phyloP scores from a whole-genome alignment of 1,140 invertebrate species.

The Drosophila ogumai region DNA sequence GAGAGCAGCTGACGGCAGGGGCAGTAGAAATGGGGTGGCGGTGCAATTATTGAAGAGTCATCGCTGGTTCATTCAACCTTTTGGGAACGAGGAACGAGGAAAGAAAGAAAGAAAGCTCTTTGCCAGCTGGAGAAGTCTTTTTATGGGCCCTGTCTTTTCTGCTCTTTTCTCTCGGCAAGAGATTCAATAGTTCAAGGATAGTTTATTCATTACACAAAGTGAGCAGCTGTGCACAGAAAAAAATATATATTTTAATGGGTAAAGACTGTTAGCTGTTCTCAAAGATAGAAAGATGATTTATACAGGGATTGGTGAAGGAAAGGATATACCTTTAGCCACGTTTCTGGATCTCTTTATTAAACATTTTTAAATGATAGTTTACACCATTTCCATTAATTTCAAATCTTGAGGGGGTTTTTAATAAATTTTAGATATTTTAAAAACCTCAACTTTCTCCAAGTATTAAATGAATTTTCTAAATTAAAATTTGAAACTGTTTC shows the following conservation, averaged over 20 bases:
- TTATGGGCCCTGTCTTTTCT: slow-evolving; percentile 11
- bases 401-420: too few species aligned
- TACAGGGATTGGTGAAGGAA: too few species aligned
- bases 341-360: too few species aligned
- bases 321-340: too few species aligned
- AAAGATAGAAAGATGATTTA: background rate
- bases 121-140: slow-evolving; percentile 26
- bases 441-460: too few species aligned
- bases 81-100: slow-evolving; percentile 18
- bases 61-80: slow-evolving; percentile 61
- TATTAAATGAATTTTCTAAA: too few species aligned
- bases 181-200: slow-evolving; percentile 47
- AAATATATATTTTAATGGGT: background rate
- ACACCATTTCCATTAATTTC: background rate
- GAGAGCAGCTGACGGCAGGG: background rate
- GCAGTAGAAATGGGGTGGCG: slow-evolving; percentile 28
- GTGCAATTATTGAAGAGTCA: slow-evolving; percentile 69
- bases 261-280: background rate
- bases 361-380: too few species aligned
- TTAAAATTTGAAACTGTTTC: background rate
- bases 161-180: background rate
- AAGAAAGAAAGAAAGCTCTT: slow-evolving; percentile 31
- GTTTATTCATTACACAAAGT: slow-evolving; percentile 37
- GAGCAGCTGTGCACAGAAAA: slow-evolving; percentile 17
- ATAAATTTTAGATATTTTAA: too few species aligned